Conservation (phyloP, 2,888 invertebrate genomes). For the Amphipyra tragopoginis region DNA sequence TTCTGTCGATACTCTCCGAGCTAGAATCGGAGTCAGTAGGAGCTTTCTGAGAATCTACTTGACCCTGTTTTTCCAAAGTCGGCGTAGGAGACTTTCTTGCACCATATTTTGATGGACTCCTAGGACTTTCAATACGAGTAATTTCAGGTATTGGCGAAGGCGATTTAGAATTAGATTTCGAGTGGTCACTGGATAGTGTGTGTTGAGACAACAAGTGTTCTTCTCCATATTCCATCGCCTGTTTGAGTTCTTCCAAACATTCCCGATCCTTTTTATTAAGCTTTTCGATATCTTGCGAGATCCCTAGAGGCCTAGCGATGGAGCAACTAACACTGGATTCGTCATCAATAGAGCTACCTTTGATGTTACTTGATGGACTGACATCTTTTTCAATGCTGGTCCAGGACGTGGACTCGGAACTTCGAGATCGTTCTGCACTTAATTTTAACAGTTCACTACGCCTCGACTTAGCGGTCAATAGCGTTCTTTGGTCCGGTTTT, state of each 20-base stretch:
- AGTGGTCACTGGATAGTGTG: slow-evolving; percentile 85
- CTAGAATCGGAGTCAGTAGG: slow-evolving; percentile 91
- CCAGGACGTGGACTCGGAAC: slow-evolving; percentile 95
- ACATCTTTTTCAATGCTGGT: slow-evolving; percentile 94
- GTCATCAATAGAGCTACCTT: slow-evolving; percentile 92
- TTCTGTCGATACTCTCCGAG: slow-evolving; percentile 87
- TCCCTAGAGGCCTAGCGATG: slow-evolving; percentile 94
- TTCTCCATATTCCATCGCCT: slow-evolving; percentile 89
- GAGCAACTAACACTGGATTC: slow-evolving; percentile 94
- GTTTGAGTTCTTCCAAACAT: slow-evolving; percentile 90
- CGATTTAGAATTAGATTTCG: slow-evolving; percentile 85
- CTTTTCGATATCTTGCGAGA: slow-evolving; percentile 93
- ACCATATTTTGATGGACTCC: slow-evolving; percentile 83
- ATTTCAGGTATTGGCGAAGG: slow-evolving; percentile 81
- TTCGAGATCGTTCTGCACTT: slow-evolving; percentile 93
- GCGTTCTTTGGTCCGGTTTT: slow-evolving; percentile 76
- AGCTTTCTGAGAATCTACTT: slow-evolving; percentile 86
- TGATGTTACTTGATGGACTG: slow-evolving; percentile 91
- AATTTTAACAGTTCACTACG: slow-evolving; percentile 91
- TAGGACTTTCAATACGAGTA: slow-evolving; percentile 83
- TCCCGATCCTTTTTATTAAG: slow-evolving; percentile 91
- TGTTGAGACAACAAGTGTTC: slow-evolving; percentile 84
- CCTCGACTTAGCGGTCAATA: slow-evolving; percentile 85
- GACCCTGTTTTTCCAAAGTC: slow-evolving; percentile 91
- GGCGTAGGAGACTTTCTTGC: slow-evolving; percentile 89